A percentile compares a stretch with the other conserved stretches of the same genome.
Conservation (phyloP, 64 coral and sea anemone genomes). For the Stichodactyla mertensii region DNA sequence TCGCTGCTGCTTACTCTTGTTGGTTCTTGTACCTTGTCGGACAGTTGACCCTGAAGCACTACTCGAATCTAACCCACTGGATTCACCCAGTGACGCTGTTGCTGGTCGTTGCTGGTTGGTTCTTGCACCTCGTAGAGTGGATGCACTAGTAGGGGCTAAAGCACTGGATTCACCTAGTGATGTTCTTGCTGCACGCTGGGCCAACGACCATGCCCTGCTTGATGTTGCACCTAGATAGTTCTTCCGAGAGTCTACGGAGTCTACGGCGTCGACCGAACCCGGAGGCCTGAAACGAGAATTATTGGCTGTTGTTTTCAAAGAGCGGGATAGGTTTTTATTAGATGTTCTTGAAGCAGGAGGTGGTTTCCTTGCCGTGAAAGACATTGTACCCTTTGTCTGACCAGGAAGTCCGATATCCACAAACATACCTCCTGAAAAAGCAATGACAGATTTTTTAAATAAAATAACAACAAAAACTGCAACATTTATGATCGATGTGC, state of each 20-base stretch:
- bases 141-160: background rate
- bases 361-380: background rate
- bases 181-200: background rate
- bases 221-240: background rate
- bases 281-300: background rate
- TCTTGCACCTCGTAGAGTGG: no score
- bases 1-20: no score
- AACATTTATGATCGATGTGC: no score
- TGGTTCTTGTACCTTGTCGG: no score
- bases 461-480: background rate
- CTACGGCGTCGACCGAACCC: background rate
- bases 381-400: background rate
- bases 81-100: background rate
- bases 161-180: background rate
- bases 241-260: background rate
- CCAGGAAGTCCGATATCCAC: conserved; percentile 1
- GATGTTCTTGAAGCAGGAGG: background rate
- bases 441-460: background rate
- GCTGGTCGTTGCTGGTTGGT: background rate
- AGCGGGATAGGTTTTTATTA: background rate
- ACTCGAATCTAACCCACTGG: background rate
- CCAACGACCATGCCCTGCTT: background rate
- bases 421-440: conserved; percentile 3
- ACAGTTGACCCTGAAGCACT: no score
- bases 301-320: background rate